Conservation (phyloP, 1,140 invertebrate species). For the Musca vetustissima region DNA sequence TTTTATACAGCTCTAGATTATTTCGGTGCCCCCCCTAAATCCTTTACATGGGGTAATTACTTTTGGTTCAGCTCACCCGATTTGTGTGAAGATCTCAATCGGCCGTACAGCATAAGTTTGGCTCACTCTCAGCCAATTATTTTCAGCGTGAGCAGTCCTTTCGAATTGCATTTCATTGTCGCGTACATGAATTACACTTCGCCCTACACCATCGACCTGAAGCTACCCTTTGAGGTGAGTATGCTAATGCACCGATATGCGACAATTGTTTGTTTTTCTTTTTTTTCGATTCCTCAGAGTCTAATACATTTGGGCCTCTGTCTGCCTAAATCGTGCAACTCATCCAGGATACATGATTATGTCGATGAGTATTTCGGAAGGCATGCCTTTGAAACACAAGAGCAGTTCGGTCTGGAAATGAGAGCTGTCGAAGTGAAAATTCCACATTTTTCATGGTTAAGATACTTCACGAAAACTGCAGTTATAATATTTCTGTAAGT, state of each 20-base stretch:
- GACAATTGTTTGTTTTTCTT: conserved; percentile 20
- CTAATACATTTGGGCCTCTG: conserved; percentile 31
- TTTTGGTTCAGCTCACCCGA: conserved; percentile 28
- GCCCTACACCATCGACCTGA: conserved; percentile 29
- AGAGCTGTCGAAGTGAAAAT: conserved; percentile 31
- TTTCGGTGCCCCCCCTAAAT: conserved; percentile 26
- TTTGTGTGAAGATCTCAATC: conserved; percentile 29
- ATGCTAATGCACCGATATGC: neutral
- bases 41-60: conserved; percentile 32
- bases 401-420: conserved; percentile 42
- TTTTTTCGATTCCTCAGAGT: conserved; percentile 18
- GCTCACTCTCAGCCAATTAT: neutral
- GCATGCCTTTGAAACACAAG: conserved; percentile 36
- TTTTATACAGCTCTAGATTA: conserved; percentile 27
- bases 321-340: conserved; percentile 11
- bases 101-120: conserved; percentile 26
- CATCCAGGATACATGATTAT: conserved; percentile 17
- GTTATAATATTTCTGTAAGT: conserved; percentile 33
- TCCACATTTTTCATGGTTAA: conserved; percentile 37
- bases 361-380: conserved; percentile 32
- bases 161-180: conserved; percentile 25
- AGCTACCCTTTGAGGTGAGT: conserved; percentile 32
- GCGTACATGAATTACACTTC: conserved; percentile 29
- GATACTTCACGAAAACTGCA: conserved; percentile 32
- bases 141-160: conserved; percentile 30